Conservation (phyloP, 92 coral and sea anemone genomes). For the Actinostola sp. region DNA sequence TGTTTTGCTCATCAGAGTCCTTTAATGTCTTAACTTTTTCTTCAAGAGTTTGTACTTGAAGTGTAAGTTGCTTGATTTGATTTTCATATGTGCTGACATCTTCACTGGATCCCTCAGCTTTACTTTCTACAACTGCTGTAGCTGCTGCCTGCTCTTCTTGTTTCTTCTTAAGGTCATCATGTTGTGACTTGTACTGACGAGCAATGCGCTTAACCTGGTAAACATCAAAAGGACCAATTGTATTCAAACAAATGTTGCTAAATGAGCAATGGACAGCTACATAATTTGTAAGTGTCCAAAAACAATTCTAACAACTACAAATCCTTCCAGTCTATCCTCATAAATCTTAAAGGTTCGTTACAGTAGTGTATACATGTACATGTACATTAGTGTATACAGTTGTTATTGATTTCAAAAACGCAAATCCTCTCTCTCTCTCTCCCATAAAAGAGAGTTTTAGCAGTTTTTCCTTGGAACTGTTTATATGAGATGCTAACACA, state of each 20-base stretch:
- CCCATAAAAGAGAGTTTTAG: too few relatives aligned
- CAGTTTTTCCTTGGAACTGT: too few relatives aligned
- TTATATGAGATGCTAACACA: too few relatives aligned
- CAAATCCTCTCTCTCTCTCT: too few relatives aligned
- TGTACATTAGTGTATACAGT: too few relatives aligned
- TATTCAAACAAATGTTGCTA: neutral
- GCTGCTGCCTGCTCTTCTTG: conserved; percentile 50
- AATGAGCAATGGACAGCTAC: too few relatives aligned
- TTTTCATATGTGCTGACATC: conserved; percentile 55
- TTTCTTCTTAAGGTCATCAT: conserved; percentile 81
- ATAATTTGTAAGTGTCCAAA: too few relatives aligned
- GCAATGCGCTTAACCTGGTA: conserved; percentile 89
- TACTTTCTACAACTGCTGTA: conserved; percentile 33
- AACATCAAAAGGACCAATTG: neutral
- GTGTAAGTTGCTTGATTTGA: conserved; percentile 71
- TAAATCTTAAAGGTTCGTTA: too few relatives aligned
- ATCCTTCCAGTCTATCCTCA: too few relatives aligned
- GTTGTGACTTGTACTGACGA: conserved; percentile 91
- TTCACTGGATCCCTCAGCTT: conserved; percentile 1
- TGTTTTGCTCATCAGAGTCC: conserved; percentile 68
- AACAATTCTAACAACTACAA: too few relatives aligned
- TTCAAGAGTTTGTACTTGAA: conserved; percentile 61
- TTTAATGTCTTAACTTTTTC: conserved; percentile 76
- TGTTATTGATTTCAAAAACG: too few relatives aligned
- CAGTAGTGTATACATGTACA: too few relatives aligned